These are phyloP conservation scores for Alviniconcha strummeri DNA, from an alignment of 2,888 invertebrate species.

Conservation along the genomic window DNA sequence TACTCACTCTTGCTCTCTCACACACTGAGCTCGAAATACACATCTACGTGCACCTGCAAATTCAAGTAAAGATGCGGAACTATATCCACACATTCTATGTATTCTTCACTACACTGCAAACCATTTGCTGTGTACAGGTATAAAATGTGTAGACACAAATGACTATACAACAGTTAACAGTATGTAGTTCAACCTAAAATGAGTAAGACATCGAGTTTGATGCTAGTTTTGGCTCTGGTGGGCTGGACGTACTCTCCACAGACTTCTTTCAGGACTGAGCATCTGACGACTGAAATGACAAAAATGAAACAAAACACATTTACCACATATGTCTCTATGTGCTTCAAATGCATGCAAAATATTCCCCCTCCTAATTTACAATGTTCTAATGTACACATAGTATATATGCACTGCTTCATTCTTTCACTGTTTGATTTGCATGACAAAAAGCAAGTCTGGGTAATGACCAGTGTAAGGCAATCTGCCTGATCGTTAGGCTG, in stretches of 20 bases:
- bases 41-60: no score
- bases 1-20: no score
- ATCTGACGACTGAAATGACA: not conserved
- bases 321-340: not conserved
- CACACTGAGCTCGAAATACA: no score
- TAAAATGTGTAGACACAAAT: no score
- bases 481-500: no score
- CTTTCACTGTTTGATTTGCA: not conserved
- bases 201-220: not conserved
- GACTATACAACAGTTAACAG: not conserved
- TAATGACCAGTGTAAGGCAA: not conserved
- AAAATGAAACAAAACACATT: not conserved
- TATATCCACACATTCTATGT: no score
- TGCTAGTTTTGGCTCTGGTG: not conserved
- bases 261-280: slow-evolving; percentile 10
- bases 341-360: not conserved
- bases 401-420: not conserved
- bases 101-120: no score
- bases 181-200: not conserved
- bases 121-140: no score
- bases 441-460: not conserved
- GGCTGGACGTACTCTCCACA: not conserved
- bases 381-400: not conserved
- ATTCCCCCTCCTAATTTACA: not conserved
- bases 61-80: no score